Evolutionary conservation across 2,888 invertebrate genomes (phyloP).

Genomic region (Epinotia demarniana): DNA sequence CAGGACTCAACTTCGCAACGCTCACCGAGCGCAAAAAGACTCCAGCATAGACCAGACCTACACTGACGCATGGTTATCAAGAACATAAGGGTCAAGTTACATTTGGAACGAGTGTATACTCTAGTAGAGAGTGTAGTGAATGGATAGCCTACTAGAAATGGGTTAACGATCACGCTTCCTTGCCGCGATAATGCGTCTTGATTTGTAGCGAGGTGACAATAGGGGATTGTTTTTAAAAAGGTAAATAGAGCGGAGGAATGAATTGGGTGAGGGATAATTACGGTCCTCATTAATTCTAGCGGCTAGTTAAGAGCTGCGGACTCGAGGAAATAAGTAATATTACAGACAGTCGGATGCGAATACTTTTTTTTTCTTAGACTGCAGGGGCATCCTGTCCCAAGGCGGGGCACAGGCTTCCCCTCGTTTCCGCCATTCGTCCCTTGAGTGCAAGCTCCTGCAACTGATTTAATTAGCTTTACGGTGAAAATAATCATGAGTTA

Average conservation of each 20-base stretch:
- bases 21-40: neutral
- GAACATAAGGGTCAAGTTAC: neutral
- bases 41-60: neutral
- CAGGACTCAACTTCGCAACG: neutral
- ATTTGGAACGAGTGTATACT: neutral
- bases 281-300: neutral
- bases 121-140: neutral
- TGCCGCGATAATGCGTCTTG: constrained; percentile 61
- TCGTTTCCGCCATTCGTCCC: no score
- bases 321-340: neutral
- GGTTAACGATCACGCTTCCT: constrained; percentile 77
- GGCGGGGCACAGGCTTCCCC: no score
- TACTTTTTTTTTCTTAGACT: no score
- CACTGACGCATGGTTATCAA: neutral
- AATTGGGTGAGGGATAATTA: constrained; percentile 15
- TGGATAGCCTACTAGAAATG: constrained; percentile 59
- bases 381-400: neutral
- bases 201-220: constrained; percentile 51
- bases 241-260: neutral
- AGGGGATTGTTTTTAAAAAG: constrained; percentile 29
- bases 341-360: neutral
- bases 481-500: neutral
- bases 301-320: neutral
- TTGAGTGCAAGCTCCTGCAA: no score
- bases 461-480: neutral